A percentile compares a stretch with the other conserved stretches of the same genome.
Evolutionary conservation across 2,888 invertebrate genomes (phyloP).

Genomic region (Drosophila trichaetosa): DNA sequence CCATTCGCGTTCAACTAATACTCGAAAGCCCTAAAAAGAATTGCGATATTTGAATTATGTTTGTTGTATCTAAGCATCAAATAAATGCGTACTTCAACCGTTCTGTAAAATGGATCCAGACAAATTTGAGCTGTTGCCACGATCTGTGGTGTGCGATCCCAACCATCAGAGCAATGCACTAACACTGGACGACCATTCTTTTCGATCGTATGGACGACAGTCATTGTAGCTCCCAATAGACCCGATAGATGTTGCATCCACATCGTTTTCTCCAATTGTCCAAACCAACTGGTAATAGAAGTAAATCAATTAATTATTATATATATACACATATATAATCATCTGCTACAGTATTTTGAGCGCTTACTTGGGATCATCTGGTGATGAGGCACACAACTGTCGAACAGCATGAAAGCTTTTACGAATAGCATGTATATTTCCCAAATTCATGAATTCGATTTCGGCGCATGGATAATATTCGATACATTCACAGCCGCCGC

Average conservation of each 20-base stretch:
- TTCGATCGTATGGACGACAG: conserved; percentile 92
- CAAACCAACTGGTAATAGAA: conserved; percentile 91
- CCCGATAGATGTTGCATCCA: conserved; percentile 97
- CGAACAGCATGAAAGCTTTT: conserved; percentile 96
- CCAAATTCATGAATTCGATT: conserved; percentile 98
- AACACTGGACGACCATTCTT: conserved; percentile 94
- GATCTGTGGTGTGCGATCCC: conserved; percentile 99
- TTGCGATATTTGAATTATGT: neutral
- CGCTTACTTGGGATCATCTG: conserved; percentile 91
- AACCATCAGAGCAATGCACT: conserved; percentile 99
- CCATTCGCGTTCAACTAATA: conserved; percentile 98
- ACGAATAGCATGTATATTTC: conserved; percentile 98
- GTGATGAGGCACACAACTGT: conserved; percentile 90
- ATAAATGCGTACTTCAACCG: conserved; percentile 89
- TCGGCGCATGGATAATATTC: conserved; percentile 98
- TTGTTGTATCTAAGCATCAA: neutral
- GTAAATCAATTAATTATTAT: neutral
- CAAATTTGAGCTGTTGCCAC: conserved; percentile 96
- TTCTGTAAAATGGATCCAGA: conserved; percentile 97
- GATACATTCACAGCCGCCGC: conserved; percentile 98
- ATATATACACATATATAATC: neutral
- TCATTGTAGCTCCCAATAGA: conserved; percentile 92
- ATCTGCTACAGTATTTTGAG: neutral
- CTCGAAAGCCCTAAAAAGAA: conserved; percentile 92
- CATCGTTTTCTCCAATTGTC: conserved; percentile 93